These are phyloP conservation scores for Drosophila stalkeri DNA, from an alignment of 2,888 invertebrate genomes.

Conservation along the genomic window DNA sequence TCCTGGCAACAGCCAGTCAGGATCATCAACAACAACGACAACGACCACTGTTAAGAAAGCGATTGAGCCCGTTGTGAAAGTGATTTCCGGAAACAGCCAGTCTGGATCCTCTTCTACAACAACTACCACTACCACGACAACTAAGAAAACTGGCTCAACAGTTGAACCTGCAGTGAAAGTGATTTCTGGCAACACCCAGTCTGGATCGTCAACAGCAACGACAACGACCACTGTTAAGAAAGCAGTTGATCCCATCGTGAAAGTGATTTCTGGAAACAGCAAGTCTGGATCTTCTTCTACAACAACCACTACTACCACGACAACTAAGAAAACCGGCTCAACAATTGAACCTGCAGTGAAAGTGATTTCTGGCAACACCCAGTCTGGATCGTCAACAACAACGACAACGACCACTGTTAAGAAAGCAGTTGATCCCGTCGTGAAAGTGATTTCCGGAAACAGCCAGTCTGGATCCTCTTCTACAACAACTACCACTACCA, in stretches of 20 bases:
- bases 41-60: background rate
- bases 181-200: background rate
- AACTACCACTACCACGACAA: background rate
- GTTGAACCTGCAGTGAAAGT: background rate
- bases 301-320: background rate
- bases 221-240: background rate
- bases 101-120: background rate
- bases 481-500: constrained; percentile 6
- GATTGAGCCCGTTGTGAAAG: background rate
- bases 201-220: background rate
- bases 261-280: background rate
- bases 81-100: background rate
- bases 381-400: background rate
- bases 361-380: background rate
- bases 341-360: too few relatives aligned
- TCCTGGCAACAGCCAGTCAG: background rate
- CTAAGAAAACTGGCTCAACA: background rate
- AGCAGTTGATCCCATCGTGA: background rate
- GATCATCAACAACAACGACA: background rate
- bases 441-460: background rate
- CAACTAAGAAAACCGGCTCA: too few relatives aligned
- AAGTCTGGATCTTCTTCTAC: background rate
- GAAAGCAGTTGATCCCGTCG: background rate
- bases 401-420: background rate
- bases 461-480: background rate